A percentile compares a stretch with the other conserved stretches of the same genome.
Evolutionary conservation across 1,140 invertebrate species (phyloP).

Genomic region (Aricia agestis): DNA sequence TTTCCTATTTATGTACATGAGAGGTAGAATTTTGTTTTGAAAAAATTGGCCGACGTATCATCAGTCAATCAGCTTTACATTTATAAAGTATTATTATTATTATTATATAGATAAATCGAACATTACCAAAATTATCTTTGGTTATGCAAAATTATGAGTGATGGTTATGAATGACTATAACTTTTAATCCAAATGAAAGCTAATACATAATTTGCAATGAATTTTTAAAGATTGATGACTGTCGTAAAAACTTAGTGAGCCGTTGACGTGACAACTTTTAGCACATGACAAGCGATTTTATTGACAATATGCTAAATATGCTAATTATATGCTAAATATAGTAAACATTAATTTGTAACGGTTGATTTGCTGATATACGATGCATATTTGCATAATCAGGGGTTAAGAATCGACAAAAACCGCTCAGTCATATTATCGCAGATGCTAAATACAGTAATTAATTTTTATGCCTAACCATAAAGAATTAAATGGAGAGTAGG

Average conservation of each 20-base stretch:
- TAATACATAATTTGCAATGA: neutral
- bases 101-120: neutral
- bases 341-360: slow-evolving; percentile 74
- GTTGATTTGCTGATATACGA: slow-evolving; percentile 70
- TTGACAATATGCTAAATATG: slow-evolving; percentile 45
- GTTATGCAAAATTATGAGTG: neutral
- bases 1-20: too few relatives aligned
- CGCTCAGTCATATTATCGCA: slow-evolving; percentile 33
- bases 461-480: slow-evolving; percentile 34
- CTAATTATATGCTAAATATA: slow-evolving; percentile 69
- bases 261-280: slow-evolving; percentile 22
- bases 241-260: slow-evolving; percentile 49
- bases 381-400: slow-evolving; percentile 65
- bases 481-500: slow-evolving; percentile 19
- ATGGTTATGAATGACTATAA: neutral
- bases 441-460: slow-evolving; percentile 43
- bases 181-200: neutral
- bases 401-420: slow-evolving; percentile 47
- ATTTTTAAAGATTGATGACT: slow-evolving; percentile 55
- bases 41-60: too few relatives aligned
- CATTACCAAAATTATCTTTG: neutral
- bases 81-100: too few relatives aligned
- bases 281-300: slow-evolving; percentile 60
- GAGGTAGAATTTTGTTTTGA: too few relatives aligned
- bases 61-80: too few relatives aligned